Conservation (phyloP, 1,140 invertebrate species). For the Pygmarrhopalites habei region DNA sequence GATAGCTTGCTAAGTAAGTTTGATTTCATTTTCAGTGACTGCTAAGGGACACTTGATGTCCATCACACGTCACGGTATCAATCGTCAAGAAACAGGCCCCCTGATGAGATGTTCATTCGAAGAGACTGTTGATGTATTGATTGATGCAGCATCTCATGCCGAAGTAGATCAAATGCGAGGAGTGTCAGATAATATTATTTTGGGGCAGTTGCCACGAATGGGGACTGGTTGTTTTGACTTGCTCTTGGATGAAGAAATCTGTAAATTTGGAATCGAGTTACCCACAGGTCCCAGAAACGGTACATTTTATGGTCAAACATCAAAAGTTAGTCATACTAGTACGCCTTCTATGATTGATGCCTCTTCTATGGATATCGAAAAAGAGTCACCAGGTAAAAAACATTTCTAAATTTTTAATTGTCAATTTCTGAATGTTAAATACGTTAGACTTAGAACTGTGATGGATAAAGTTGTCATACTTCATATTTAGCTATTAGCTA, state of each 20-base stretch:
- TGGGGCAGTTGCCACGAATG: conserved; percentile 95
- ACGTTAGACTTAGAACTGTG: too few species aligned
- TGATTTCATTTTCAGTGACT: too few species aligned
- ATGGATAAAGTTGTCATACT: too few species aligned
- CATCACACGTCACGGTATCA: conserved; percentile 99
- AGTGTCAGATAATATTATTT: conserved; percentile 98
- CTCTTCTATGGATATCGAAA: too few species aligned
- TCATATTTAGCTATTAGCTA: too few species aligned
- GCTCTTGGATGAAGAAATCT: conserved; percentile 94
- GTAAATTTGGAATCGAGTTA: conserved; percentile 96
- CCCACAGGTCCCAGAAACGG: conserved; percentile 65
- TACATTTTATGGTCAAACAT: conserved; percentile 80
- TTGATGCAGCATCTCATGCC: conserved; percentile 96
- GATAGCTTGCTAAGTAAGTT: too few species aligned
- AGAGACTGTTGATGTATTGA: conserved; percentile 92
- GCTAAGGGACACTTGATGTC: conserved; percentile 99
- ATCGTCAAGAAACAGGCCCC: conserved; percentile 98
- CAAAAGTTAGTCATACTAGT: conserved; percentile 77
- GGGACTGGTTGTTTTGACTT: conserved; percentile 98
- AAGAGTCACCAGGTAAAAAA: too few species aligned
- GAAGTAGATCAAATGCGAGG: conserved; percentile 97
- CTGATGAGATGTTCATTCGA: conserved; percentile 95
- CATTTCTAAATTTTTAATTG: too few species aligned
- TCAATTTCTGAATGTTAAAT: too few species aligned
- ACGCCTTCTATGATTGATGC: conserved; percentile 89